Base-by-base conservation (phyloP, 2,113 vertebrate species). In the Colistium nudipinnis region DNA sequence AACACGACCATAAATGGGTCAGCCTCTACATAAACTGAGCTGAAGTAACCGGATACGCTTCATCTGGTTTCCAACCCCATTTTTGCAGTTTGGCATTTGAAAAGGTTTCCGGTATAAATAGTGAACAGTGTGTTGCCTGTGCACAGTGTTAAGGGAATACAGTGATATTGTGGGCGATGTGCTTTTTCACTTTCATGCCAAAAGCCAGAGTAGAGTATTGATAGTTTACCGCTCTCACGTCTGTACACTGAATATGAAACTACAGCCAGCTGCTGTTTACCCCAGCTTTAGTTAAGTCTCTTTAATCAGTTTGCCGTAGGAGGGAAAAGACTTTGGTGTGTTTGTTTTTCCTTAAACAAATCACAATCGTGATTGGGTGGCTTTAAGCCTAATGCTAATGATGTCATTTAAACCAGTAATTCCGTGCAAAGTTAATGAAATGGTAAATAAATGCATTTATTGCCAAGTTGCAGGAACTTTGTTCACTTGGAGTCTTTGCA, bases 41-140 rank as follows among this genome's bases (percentile, higher is more conserved):
- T 24, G 0, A 35, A n/a, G 52, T 39, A 68, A 57, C 51, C 19
- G 2, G 59, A 79, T 69, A 45, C 3, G 28, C 44, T 54, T 78
- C 44, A 31, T 57, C n/a, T 51, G 57, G 44, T 49, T 56, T 49
- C 41, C 48, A 27, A 6, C 28, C 45, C 39, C 38, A n/a, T n/a
- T 8, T 4, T 35, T 1, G 17, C 39, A 13, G 13, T 64, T 14
- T 61, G 24, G n/a, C 11, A 47, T 9, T 36, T 47, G 30, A 48
- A 48, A 36, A 33, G 25, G 47, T 61, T 74, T 74, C 41, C 52
- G 24, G 35, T 51, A 38, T 22, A 39, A 49, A 39, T 4, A 36
- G 30, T 24, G 24, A 48, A 53, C 14, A 7, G 19, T 36, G 35
- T 20, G 19, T 22, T 43, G 4, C 12, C n/a, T 49, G 22, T 61